Evolutionary conservation across 2,113 vertebrate species (phyloP), one percentile per base, ranked within the genome.

Genomic region (Zeus faber): DNA sequence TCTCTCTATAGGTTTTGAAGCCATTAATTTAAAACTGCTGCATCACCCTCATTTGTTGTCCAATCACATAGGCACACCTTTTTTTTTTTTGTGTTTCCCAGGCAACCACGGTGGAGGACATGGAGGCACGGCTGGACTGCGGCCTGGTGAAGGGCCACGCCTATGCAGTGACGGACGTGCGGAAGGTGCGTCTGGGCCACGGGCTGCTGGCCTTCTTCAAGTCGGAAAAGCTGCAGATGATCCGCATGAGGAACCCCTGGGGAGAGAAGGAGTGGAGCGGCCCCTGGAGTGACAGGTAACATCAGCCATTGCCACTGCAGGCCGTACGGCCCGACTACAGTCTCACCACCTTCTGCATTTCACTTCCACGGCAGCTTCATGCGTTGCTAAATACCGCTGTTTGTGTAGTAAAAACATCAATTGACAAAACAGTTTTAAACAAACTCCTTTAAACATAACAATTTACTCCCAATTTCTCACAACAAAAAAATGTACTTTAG

Each of bases 191-290:
- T 0, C 86, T 99, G 17, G 97, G 97, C 58, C 93, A 94, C 0
- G 96, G 97, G 2, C 85, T 99, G 13, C 80, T 98, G 53, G 90
- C 97, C 21, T 97, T 92, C 75, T 98, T 99, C 86, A 98, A 98
- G 62, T 93, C 96, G 0, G 97, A 99, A 85, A 96, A 95, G 80
- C 86, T 99, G 62, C 92, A 92, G 39, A 98, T 99, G 96, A 99
- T 99, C 79, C 92, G 97, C 47, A 93, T 99, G 91, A 90, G 96
- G 65, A 99, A 99, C 76, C 97, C 97, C 0, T 99, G 97, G 97
- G 97, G 97, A 0, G 92, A 98, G 85, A 89, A 92, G 58, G 95
- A 99, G 70, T 99, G 97, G 97, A 98, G 92, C 0, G 97, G 96
- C 6, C 89, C 96, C 1, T 99, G 97, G 97, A 99, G 97, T 0